These are phyloP conservation scores for Sciurus vulgaris DNA, from an alignment of 2,797 vertebrate species.

Conservation along the genomic window DNA sequence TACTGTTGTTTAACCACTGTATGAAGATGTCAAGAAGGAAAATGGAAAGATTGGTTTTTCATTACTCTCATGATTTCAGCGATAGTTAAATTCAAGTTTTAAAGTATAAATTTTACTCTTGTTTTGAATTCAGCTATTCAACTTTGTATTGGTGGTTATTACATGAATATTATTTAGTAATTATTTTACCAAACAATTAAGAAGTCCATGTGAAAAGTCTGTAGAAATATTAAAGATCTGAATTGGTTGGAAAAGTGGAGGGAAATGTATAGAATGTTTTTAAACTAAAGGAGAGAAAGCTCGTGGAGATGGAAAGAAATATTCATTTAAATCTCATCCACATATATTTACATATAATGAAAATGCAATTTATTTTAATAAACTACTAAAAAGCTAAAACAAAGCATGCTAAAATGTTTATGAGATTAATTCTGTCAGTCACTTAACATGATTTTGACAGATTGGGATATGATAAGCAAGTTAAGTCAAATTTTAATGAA, in stretches of 20 bases:
- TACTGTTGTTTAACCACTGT: neutral
- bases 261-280: neutral
- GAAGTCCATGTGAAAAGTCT: neutral
- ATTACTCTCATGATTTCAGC: neutral
- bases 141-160: neutral
- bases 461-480: neutral
- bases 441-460: neutral
- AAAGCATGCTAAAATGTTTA: neutral
- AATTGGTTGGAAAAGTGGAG: neutral
- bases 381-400: neutral
- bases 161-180: neutral
- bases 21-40: neutral
- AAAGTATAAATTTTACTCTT: neutral
- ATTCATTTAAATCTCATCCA: conserved; percentile 7
- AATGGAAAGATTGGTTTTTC: neutral
- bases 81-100: neutral
- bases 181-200: neutral
- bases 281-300: neutral
- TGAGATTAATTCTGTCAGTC: neutral
- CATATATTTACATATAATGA: neutral
- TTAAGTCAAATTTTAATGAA: neutral
- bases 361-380: neutral
- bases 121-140: conserved; percentile 4
- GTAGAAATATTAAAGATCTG: neutral
- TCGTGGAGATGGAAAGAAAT: neutral